Conservation (phyloP, 2,113 vertebrate species). For the Trichomycterus rosablanca region DNA sequence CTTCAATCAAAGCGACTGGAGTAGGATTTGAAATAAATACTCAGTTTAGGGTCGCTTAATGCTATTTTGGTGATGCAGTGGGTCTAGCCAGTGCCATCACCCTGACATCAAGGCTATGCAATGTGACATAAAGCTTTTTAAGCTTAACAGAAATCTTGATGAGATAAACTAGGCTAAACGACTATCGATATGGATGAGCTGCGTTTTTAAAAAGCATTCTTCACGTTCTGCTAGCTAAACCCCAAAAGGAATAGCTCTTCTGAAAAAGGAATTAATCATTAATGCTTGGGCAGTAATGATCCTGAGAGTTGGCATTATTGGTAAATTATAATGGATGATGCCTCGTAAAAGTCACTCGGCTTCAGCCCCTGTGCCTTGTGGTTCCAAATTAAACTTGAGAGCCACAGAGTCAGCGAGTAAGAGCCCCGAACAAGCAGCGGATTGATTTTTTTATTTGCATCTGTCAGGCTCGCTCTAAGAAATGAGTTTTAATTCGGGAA, state of each 20-base stretch:
- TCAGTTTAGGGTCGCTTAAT: too few relatives aligned
- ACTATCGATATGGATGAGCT: constrained; percentile 61
- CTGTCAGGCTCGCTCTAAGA: constrained; percentile 82
- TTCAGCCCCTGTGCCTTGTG: constrained; percentile 67
- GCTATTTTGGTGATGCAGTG: not conserved
- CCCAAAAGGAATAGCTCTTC: constrained; percentile 57
- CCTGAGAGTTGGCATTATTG: constrained; percentile 64
- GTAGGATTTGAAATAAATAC: not conserved
- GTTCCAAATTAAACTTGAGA: constrained; percentile 80
- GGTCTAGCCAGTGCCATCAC: not conserved
- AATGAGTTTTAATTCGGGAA: constrained; percentile 90
- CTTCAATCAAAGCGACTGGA: too few relatives aligned
- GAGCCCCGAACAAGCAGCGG: constrained; percentile 72
- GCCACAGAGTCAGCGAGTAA: constrained; percentile 68
- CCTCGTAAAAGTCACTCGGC: constrained; percentile 65
- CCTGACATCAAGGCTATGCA: constrained; percentile 37
- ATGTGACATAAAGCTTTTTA: constrained; percentile 34
- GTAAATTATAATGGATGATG: constrained; percentile 84
- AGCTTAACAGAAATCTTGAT: too few relatives aligned
- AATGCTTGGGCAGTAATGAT: constrained; percentile 66
- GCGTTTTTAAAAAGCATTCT: constrained; percentile 44
- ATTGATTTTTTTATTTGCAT: constrained; percentile 95
- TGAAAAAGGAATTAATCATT: constrained; percentile 65
- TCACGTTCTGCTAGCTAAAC: constrained; percentile 34
- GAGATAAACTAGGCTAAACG: constrained; percentile 52